These are phyloP conservation scores for Eucidaris tribuloides DNA, from an alignment of 35 echinoderm and acorn worm species.

Conservation along the genomic window DNA sequence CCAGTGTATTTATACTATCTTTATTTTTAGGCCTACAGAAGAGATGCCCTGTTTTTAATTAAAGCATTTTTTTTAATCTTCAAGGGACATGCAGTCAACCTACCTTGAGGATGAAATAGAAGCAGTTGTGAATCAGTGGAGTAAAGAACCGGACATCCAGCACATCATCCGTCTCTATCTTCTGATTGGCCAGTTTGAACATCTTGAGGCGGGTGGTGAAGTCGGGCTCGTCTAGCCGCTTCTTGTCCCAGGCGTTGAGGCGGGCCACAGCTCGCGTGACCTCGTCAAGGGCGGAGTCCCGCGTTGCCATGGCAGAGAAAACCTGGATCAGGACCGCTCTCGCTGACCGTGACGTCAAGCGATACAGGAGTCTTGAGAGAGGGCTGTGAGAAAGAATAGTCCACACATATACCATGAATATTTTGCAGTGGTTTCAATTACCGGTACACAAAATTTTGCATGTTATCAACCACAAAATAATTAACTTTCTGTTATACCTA, in stretches of 20 bases:
- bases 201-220: slow-evolving; percentile 49
- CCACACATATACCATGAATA: background rate
- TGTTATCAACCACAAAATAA: too few species aligned
- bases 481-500: too few species aligned
- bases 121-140: slow-evolving; percentile 74
- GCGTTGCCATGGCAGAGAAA: slow-evolving; percentile 67
- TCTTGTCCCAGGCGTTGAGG: slow-evolving; percentile 85
- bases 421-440: background rate
- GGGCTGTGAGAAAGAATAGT: slow-evolving; percentile 17
- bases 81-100: too few species aligned
- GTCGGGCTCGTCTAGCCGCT: slow-evolving; percentile 79
- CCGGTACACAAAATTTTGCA: too few species aligned
- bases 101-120: slow-evolving; percentile 96
- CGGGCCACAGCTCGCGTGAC: slow-evolving; percentile 37
- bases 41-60: too few species aligned
- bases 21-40: too few species aligned
- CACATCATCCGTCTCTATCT: slow-evolving; percentile 16
- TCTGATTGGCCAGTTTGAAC: slow-evolving; percentile 66
- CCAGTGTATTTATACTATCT: too few species aligned
- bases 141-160: slow-evolving; percentile 59
- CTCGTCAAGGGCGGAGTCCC: slow-evolving; percentile 27
- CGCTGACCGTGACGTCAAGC: slow-evolving; percentile 46
- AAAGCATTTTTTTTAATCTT: too few species aligned
- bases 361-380: slow-evolving; percentile 67
- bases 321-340: slow-evolving; percentile 58